Conservation (phyloP, 2,888 invertebrate genomes). For the Carcina quercana region DNA sequence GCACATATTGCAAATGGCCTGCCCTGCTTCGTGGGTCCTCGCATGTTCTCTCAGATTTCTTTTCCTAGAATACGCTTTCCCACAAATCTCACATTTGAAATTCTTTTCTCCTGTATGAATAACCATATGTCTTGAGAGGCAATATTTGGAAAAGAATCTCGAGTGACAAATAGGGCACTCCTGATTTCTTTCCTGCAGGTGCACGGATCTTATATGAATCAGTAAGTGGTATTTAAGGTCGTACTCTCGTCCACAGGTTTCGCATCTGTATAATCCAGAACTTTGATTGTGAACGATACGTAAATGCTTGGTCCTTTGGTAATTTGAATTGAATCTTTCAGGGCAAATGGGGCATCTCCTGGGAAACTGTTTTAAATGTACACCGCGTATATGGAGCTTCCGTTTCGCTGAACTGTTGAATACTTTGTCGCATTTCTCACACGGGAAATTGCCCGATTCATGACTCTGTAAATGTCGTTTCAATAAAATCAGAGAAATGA, state of each 20-base stretch:
- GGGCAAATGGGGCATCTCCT: slow-evolving; percentile 52
- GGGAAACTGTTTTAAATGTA: slow-evolving; percentile 42
- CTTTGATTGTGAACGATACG: slow-evolving; percentile 45
- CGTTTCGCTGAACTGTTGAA: slow-evolving; percentile 46
- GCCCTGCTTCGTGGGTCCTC: slow-evolving; percentile 30
- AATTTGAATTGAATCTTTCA: slow-evolving; percentile 50
- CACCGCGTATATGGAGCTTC: slow-evolving; percentile 39
- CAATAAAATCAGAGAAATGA: slow-evolving; percentile 37
- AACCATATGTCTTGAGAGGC: slow-evolving; percentile 62
- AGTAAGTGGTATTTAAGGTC: slow-evolving; percentile 49
- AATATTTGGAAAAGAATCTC: slow-evolving; percentile 49
- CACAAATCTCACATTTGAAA: slow-evolving; percentile 61
- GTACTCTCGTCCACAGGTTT: slow-evolving; percentile 46
- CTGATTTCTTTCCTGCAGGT: slow-evolving; percentile 50
- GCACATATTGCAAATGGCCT: slow-evolving; percentile 29
- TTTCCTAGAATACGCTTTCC: slow-evolving; percentile 52
- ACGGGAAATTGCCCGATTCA: slow-evolving; percentile 43
- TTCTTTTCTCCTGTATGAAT: slow-evolving; percentile 66
- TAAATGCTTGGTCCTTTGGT: slow-evolving; percentile 50
- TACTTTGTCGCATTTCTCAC: slow-evolving; percentile 50
- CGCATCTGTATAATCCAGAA: slow-evolving; percentile 37
- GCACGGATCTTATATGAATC: slow-evolving; percentile 48
- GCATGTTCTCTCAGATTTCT: slow-evolving; percentile 42
- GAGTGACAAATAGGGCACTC: slow-evolving; percentile 46
- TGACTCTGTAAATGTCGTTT: slow-evolving; percentile 45